These are phyloP conservation scores for Laticauda colubrina DNA, from an alignment of 2,113 vertebrate genomes.

Conservation along the genomic window DNA sequence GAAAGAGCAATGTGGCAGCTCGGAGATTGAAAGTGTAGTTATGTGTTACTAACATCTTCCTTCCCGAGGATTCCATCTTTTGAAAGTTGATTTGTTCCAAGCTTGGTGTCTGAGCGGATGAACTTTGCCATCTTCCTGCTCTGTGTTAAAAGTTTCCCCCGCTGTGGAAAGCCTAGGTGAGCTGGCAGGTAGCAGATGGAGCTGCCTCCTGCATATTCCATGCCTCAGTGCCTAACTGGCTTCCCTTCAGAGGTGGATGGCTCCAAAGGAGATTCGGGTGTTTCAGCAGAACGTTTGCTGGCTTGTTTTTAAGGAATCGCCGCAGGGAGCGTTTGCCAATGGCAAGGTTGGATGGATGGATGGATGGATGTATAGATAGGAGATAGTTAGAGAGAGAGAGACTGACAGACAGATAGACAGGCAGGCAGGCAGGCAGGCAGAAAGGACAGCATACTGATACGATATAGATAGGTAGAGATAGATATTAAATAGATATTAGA, in stretches of 20 bases:
- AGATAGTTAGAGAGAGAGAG: no score
- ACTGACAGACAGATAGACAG: no score
- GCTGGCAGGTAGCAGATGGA: constrained; percentile 58
- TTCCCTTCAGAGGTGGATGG: constrained; percentile 48
- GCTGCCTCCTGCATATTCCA: constrained; percentile 34
- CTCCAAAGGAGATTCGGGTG: constrained; percentile 28
- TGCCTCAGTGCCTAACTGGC: constrained; percentile 22
- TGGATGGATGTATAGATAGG: no score
- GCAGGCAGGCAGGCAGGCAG: no score
- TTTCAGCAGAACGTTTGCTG: constrained; percentile 17
- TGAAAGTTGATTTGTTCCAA: constrained; percentile 59
- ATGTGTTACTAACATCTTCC: background rate
- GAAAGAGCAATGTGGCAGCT: no score
- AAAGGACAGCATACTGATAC: no score
- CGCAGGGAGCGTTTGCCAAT: constrained; percentile 38
- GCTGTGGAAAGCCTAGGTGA: constrained; percentile 12
- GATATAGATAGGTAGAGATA: no score
- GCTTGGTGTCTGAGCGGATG: constrained; percentile 6
- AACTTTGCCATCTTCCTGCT: constrained; percentile 36
- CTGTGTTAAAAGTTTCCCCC: constrained; percentile 22
- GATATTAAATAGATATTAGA: no score
- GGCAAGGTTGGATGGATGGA: background rate
- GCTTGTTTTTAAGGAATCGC: background rate
- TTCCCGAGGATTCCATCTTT: constrained; percentile 35
- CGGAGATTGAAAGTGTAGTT: background rate